Base-by-base conservation (phyloP, 2,113 vertebrate genomes). In the Nibea coibor region DNA sequence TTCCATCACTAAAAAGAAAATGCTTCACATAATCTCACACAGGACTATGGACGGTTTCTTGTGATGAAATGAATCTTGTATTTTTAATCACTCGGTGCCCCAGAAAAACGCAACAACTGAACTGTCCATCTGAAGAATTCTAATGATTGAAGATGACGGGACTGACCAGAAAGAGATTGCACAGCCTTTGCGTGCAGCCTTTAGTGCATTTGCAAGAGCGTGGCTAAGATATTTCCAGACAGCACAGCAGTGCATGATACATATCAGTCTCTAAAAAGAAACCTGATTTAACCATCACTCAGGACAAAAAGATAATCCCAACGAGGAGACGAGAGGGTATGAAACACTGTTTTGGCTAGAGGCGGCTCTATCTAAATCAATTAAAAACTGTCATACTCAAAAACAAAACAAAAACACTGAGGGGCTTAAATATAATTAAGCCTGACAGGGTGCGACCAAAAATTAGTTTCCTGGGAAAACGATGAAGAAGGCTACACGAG, bases 371-470 rank as follows among this genome's bases (percentile, higher is more conserved):
- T 89, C 81, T 75, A 75, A 87, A 88, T 90, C 83, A 84, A 89
- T 85, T 86, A 72, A 78, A 85, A 83, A 81, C 78, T 75, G 81
- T 75, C 78, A 81, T 71, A 53, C 71, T 84, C 86, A 66, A 77
- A 85, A 86, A 78, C 71, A 82, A 87, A 89, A 90, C 81, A 89
- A 84, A 89, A 90, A 88, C 78, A 91, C 58, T 10, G 31, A 85
- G 65, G 74, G 82, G 74, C 65, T 80, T 76, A 67, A 82, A 85
- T 77, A 77, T 88, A 93, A 92, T 93, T 91, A 90, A 72, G 58
- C 43, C 68, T 85, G 89, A 89, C 78, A 87, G 80, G 76, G 79
- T 81, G 80, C 62, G 20, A 87, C 80, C 72, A 72, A 72, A 82
- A 86, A 86, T 78, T 3, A 50, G 73, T 83, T 89, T 86, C 80